phyloP scores from a whole-genome alignment of 2,113 vertebrate species.

The Datnioides undecimradiatus region DNA sequence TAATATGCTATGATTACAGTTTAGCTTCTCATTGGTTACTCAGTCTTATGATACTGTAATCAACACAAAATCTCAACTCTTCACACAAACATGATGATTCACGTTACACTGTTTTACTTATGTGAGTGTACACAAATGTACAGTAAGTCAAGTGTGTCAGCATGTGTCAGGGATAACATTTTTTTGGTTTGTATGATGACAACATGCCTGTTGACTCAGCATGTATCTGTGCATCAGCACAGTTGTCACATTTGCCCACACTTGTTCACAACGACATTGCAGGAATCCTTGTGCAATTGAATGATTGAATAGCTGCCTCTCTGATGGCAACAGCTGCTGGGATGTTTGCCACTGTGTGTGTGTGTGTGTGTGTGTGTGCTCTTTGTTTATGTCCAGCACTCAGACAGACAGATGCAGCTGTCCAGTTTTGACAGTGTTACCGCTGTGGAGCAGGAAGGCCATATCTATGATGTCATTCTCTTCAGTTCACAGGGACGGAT shows the following conservation, averaged over 20 bases:
- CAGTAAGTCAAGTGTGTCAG: background rate
- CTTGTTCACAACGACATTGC: conserved; percentile 45
- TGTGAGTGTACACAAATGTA: background rate
- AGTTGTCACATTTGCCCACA: conserved; percentile 44
- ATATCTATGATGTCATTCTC: conserved; percentile 67
- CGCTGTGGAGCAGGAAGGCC: conserved; percentile 39
- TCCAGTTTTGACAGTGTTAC: conserved; percentile 39
- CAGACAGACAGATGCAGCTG: conserved; percentile 75
- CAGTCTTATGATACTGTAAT: background rate
- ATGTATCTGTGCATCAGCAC: conserved; percentile 31
- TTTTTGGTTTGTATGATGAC: background rate
- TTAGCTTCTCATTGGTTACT: background rate
- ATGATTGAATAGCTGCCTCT: conserved; percentile 37
- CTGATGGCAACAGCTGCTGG: conserved; percentile 66
- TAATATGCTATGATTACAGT: background rate
- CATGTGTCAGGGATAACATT: background rate
- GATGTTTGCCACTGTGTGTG: background rate
- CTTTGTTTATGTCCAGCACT: conserved; percentile 39
- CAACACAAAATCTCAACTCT: background rate
- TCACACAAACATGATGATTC: background rate
- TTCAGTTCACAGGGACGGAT: conserved; percentile 34
- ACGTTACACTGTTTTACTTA: background rate
- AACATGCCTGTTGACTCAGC: conserved; percentile 25
- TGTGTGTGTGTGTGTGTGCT: conserved; percentile 24
- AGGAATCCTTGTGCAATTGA: conserved; percentile 37